Conservation (phyloP, 2,113 vertebrate genomes). For the Laticauda colubrina region DNA sequence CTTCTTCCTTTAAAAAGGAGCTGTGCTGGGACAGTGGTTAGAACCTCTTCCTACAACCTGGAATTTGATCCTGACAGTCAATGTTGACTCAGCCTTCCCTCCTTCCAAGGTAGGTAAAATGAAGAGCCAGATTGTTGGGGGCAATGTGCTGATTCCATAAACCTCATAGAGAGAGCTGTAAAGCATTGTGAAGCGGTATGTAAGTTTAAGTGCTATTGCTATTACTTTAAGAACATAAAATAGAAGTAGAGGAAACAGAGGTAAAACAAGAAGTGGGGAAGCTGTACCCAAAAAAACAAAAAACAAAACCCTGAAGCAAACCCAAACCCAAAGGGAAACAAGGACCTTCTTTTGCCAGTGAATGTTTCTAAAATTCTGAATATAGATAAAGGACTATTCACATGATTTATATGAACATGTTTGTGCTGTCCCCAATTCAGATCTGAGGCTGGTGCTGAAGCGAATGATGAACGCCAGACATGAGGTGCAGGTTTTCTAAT, state of each 20-base stretch:
- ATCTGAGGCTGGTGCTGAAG: no score
- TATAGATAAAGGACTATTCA: neutral
- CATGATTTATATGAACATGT: neutral
- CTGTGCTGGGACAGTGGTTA: neutral
- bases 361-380: neutral
- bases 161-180: neutral
- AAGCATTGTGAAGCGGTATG: neutral
- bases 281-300: neutral
- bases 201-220: neutral
- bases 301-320: no score
- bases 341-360: neutral
- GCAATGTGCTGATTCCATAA: neutral
- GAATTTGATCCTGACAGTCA: neutral
- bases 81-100: neutral
- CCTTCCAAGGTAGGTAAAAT: neutral
- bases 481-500: no score
- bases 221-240: neutral
- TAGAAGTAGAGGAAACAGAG: neutral
- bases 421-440: neutral
- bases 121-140: neutral
- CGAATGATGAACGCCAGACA: no score
- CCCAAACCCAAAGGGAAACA: neutral
- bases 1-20: neutral
- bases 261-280: neutral
- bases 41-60: neutral